These are phyloP conservation scores for Pseudochromis fuscus DNA, from an alignment of 2,797 vertebrate genomes.

Conservation along the genomic window DNA sequence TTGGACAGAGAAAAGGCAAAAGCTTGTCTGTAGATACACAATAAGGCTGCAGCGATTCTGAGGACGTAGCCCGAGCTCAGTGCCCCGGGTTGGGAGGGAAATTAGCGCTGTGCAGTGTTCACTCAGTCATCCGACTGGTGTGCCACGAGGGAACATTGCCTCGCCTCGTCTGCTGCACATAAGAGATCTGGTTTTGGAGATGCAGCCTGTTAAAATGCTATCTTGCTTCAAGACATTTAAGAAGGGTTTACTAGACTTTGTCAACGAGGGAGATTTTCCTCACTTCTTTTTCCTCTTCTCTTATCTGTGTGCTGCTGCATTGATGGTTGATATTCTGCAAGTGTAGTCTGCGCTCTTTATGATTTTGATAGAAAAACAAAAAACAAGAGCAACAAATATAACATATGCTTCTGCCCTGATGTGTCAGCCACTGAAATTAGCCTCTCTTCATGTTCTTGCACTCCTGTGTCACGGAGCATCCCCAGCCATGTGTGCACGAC, in stretches of 20 bases:
- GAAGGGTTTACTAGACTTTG: slow-evolving; percentile 46
- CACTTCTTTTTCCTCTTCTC: slow-evolving; percentile 6
- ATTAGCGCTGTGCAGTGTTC: slow-evolving; percentile 49
- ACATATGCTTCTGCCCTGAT: slow-evolving; percentile 18
- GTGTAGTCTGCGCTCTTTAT: slow-evolving; percentile 4
- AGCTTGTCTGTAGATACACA: slow-evolving; percentile 43
- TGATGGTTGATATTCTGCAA: slow-evolving; percentile 38
- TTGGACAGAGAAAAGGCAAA: slow-evolving; percentile 45
- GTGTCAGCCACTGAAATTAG: slow-evolving; percentile 41
- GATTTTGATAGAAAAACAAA: slow-evolving; percentile 42
- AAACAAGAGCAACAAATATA: slow-evolving; percentile 6
- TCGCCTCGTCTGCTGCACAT: slow-evolving; percentile 52
- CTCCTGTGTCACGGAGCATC: slow-evolving; percentile 48
- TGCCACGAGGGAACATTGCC: slow-evolving; percentile 45
- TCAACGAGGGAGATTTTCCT: slow-evolving; percentile 35
- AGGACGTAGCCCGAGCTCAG: slow-evolving; percentile 15
- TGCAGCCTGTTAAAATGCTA: slow-evolving; percentile 62
- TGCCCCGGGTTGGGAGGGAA: slow-evolving; percentile 37
- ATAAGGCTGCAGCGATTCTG: slow-evolving; percentile 37
- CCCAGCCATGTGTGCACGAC: slow-evolving; percentile 36
- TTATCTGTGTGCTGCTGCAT: slow-evolving; percentile 45
- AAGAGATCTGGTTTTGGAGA: slow-evolving; percentile 59
- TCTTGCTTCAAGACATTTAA: slow-evolving; percentile 63
- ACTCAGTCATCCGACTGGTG: slow-evolving; percentile 54
- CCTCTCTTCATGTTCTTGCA: slow-evolving; percentile 30